Conservation (phyloP, 2,888 invertebrate genomes). For the Entomobrya multifasciata region DNA sequence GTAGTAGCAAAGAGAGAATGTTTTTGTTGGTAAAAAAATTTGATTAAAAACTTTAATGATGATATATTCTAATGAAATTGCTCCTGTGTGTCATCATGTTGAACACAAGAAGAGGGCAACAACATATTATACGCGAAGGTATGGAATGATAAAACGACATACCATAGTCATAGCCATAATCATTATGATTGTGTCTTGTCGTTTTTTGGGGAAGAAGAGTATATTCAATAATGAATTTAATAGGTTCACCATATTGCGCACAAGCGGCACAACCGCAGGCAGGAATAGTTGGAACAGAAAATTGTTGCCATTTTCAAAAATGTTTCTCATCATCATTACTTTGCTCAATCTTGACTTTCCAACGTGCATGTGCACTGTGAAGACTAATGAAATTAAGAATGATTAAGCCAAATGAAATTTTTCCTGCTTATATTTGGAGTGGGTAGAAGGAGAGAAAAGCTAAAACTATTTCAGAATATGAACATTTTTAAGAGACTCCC, state of each 20-base stretch:
- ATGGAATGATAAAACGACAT: not conserved
- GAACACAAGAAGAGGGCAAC: not conserved
- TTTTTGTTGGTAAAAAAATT: conserved; percentile 67
- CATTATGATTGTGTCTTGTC: conserved; percentile 49
- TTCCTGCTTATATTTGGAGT: not conserved
- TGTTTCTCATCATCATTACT: conserved; percentile 26
- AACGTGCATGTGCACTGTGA: not conserved
- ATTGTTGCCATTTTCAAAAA: conserved; percentile 43
- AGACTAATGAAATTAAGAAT: conserved; percentile 66
- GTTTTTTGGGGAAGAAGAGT: not conserved
- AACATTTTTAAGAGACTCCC: not conserved
- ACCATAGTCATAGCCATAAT: conserved; percentile 40
- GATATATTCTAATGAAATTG: conserved; percentile 77
- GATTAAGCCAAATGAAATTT: conserved; percentile 60
- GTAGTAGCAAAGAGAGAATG: conserved; percentile 10
- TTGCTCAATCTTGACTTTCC: no score
- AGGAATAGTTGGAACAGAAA: conserved; percentile 8
- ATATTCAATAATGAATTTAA: conserved; percentile 58
- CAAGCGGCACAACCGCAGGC: conserved; percentile 15
- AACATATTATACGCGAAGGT: not conserved
- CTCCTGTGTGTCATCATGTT: conserved; percentile 2
- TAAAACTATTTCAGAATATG: not conserved
- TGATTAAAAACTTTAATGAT: conserved; percentile 79
- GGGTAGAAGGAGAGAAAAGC: no score
- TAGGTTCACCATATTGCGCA: conserved; percentile 54